These are phyloP conservation scores for Pangasius larnaudii DNA, from an alignment of 2,797 vertebrate species.

Conservation along the genomic window DNA sequence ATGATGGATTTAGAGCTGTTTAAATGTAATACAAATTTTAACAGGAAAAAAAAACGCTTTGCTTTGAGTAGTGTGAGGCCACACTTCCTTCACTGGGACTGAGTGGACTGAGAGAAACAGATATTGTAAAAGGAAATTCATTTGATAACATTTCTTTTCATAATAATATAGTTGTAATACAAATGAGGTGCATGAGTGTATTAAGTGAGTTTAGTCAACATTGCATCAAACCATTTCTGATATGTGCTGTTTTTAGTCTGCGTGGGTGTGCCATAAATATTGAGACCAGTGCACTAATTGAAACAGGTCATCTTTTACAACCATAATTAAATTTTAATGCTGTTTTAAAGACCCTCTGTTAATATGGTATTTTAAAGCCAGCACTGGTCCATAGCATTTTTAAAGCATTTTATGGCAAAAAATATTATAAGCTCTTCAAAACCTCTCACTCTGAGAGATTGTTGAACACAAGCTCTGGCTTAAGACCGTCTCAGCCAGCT, in stretches of 20 bases:
- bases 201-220: not conserved
- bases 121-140: not conserved
- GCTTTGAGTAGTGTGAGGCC: not conserved
- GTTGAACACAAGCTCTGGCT: not conserved
- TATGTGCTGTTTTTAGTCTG: not conserved
- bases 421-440: not conserved
- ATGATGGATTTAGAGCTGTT: not conserved
- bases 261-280: not conserved
- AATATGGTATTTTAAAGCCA: conserved; percentile 1
- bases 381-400: not conserved
- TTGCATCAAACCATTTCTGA: not conserved
- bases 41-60: not conserved
- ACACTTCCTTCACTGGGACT: not conserved
- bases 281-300: not conserved
- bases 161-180: not conserved
- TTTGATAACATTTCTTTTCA: not conserved
- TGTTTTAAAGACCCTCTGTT: not conserved
- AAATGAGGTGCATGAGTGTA: not conserved
- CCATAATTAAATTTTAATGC: not conserved
- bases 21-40: not conserved
- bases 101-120: not conserved
- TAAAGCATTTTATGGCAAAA: conserved; percentile 4
- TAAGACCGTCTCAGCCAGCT: not conserved
- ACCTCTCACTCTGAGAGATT: not conserved
- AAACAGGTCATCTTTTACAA: conserved; percentile 13